A percentile compares a stretch with the other conserved stretches of the same genome.
phyloP scores from a whole-genome alignment of 2,888 invertebrate species.

The Copidosoma aretas region DNA sequence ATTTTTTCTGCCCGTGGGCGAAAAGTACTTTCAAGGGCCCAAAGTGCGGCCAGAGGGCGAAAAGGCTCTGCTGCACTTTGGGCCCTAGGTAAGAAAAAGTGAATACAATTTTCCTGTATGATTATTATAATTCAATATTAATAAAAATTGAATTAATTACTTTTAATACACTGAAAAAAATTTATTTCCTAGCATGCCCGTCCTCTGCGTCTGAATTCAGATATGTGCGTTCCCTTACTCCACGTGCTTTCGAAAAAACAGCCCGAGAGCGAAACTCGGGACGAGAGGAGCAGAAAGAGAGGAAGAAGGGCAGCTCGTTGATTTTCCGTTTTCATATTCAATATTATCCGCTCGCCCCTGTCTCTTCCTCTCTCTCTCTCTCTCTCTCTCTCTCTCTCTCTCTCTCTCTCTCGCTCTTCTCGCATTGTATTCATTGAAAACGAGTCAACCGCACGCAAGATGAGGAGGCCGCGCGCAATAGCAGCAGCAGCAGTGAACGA shows the following conservation, averaged over 20 bases:
- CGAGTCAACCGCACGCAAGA: conserved; percentile 63
- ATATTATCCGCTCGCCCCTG: conserved; percentile 59
- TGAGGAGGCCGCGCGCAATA: conserved; percentile 49
- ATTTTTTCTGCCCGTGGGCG: no score
- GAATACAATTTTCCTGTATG: no score
- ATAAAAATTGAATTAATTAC: no score
- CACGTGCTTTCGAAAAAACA: background rate
- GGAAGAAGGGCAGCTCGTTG: conserved; percentile 52
- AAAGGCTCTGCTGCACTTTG: no score
- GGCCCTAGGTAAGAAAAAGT: no score
- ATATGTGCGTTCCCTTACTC: no score
- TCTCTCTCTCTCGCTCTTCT: conserved; percentile 31
- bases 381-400: conserved; percentile 26
- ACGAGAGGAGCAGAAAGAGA: conserved; percentile 13
- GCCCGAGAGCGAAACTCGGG: background rate
- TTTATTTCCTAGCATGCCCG: no score
- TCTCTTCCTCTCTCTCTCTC: conserved; percentile 29
- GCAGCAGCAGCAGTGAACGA: conserved; percentile 46
- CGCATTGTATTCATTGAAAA: conserved; percentile 63
- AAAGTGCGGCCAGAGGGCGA: no score
- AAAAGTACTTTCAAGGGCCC: no score
- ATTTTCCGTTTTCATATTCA: conserved; percentile 63
- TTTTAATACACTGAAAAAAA: no score
- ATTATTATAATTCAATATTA: no score
- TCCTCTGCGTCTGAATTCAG: no score